Percentiles rank a stretch among this genome's conserved stretches.
Conservation (phyloP, 2,113 vertebrate species). For the Cavia porcellus region DNA sequence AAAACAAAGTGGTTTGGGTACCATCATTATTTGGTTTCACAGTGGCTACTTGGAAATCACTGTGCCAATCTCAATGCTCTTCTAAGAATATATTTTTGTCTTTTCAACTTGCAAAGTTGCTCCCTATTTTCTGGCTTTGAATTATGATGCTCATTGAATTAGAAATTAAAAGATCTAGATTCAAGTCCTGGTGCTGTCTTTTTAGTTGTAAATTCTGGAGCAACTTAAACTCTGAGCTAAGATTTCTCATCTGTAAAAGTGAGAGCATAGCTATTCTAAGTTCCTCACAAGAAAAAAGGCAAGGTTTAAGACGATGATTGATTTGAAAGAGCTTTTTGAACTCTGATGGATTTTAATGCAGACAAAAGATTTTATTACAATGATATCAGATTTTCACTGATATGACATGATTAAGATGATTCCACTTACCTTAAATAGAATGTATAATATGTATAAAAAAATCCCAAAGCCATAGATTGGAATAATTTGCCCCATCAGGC, state of each 20-base stretch:
- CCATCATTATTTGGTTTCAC: background rate
- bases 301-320: constrained; percentile 11
- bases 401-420: constrained; percentile 1
- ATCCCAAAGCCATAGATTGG: constrained; percentile 98
- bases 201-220: constrained; percentile 48
- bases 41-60: constrained; percentile 25
- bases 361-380: constrained; percentile 13
- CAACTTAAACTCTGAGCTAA: constrained; percentile 16
- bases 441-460: constrained; percentile 96
- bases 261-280: background rate
- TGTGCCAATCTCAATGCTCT: background rate
- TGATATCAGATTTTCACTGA: constrained; percentile 26
- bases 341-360: constrained; percentile 19
- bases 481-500: constrained; percentile 95
- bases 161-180: constrained; percentile 25
- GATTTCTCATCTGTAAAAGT: constrained; percentile 56
- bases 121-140: background rate
- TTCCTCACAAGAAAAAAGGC: background rate
- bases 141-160: background rate
- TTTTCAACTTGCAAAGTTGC: constrained; percentile 25
- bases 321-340: constrained; percentile 42
- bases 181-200: constrained; percentile 34
- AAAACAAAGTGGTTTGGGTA: background rate
- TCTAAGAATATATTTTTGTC: background rate
- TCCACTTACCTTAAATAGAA: constrained; percentile 95